These are phyloP conservation scores for Coleophora flavipennella DNA, from an alignment of 2,888 invertebrate genomes.

Conservation along the genomic window DNA sequence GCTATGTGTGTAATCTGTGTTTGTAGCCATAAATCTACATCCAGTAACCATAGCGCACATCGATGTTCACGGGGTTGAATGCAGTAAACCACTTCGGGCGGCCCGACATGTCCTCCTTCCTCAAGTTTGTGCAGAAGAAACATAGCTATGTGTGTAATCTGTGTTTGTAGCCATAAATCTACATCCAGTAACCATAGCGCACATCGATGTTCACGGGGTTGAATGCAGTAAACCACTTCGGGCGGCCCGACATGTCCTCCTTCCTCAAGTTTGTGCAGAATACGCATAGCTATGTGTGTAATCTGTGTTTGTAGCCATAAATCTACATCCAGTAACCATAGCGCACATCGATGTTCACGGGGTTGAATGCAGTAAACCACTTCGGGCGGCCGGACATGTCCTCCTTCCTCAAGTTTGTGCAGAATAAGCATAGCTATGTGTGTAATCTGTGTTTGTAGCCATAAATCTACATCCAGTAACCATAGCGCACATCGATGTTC, in stretches of 20 bases:
- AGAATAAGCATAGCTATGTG: slow-evolving; percentile 96
- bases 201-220: slow-evolving; percentile 96
- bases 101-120: slow-evolving; percentile 96
- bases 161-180: no score
- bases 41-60: no score
- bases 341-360: slow-evolving; percentile 97
- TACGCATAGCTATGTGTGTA: slow-evolving; percentile 94
- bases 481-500: slow-evolving; percentile 96
- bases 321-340: no score
- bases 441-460: no score
- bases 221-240: slow-evolving; percentile 97
- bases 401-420: slow-evolving; percentile 95
- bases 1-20: slow-evolving; percentile 93
- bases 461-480: no score
- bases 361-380: slow-evolving; percentile 95
- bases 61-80: slow-evolving; percentile 95
- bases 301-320: no score
- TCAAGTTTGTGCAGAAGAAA: slow-evolving; percentile 96
- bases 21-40: no score
- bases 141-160: slow-evolving; percentile 95
- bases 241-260: slow-evolving; percentile 96
- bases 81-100: slow-evolving; percentile 97
- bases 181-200: no score
- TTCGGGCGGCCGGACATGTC: slow-evolving; percentile 98
- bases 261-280: slow-evolving; percentile 97